Evolutionary conservation across 2,888 invertebrate species (phyloP), one percentile per base, ranked within the genome.

Genomic region (Homarus gammarus): DNA sequence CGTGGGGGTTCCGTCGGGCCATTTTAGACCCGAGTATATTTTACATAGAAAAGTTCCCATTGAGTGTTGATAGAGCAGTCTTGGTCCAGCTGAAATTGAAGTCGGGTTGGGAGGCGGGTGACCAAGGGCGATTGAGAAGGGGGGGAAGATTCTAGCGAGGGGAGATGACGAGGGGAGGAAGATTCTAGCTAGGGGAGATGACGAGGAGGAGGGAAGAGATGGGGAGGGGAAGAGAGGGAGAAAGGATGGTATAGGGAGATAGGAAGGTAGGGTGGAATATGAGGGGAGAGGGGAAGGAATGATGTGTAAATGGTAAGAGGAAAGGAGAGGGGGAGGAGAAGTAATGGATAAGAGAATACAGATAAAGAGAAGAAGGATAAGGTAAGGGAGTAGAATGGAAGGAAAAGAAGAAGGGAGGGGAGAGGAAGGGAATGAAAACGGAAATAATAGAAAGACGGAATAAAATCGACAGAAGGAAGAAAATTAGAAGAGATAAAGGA

Each of bases 1-100:
- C n/a, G 22, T 22, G 6, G n/a, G 31, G 31, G 6, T 27, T 15
- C 8, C 38, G 2, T 15, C 27, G 38, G 10, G 73, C 10, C 84
- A 22, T 56, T 40, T 73, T 51, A n/a, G 36, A 18, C 33, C 68
- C 31, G 49, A 89, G 89, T 89, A 78, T 89, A 83, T 89, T 89
- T 89, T 89, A 89, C 89, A 89, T 89, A 89, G 89, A 84, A 83
- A 89, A 89, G 83, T 89, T 89, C 84, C 89, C 64, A 84, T 89
- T 89, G 89, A 83, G 84, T 89, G 89, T 89, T 89, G 89, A 89
- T 89, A 89, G 89, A 89, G 81, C 61, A 77, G 89, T 84, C 89
- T 83, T 56, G 85, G 89, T 75, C 79, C 77, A 77, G 56, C 84
- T 84, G 89, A 83, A 89, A 89, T 89, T 89, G 89, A 89, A 84